These are phyloP conservation scores for Drosophila ohnishii DNA, from an alignment of 1,140 invertebrate species.

Conservation along the genomic window DNA sequence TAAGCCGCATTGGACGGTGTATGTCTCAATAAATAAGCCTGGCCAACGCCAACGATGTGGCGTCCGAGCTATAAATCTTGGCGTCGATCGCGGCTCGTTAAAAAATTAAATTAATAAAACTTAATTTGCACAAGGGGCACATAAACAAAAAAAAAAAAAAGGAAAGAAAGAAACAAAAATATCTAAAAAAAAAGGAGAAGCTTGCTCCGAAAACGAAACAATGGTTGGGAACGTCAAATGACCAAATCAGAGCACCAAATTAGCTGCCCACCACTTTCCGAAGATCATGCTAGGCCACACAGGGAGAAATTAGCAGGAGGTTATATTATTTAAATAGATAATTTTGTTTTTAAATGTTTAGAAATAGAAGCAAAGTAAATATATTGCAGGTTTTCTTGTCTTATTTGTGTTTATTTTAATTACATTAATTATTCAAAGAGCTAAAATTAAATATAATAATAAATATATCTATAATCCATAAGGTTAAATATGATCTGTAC, in stretches of 20 bases:
- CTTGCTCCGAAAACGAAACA: conserved; percentile 12
- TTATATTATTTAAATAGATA: background rate
- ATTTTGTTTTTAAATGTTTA: no score
- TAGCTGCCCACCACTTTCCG: conserved; percentile 64
- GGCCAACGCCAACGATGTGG: conserved; percentile 34
- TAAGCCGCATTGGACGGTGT: conserved; percentile 47
- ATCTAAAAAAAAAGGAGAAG: conserved; percentile 18
- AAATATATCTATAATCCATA: no score
- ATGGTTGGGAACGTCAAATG: conserved; percentile 53
- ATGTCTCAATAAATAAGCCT: conserved; percentile 75
- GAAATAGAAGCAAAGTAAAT: no score
- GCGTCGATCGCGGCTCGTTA: conserved; percentile 68
- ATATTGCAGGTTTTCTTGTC: no score
- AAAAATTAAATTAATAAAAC: conserved; percentile 81
- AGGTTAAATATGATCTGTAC: no score
- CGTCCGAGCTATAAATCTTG: conserved; percentile 56
- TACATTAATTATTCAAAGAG: no score
- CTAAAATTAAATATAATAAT: no score
- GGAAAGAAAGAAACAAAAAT: background rate
- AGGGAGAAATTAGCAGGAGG: background rate
- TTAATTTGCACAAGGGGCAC: conserved; percentile 65
- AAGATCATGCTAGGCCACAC: conserved; percentile 27
- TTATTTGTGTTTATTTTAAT: no score
- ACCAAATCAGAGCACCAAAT: conserved; percentile 70
- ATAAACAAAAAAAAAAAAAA: background rate